These are phyloP conservation scores for Drosophila anomelani DNA, from an alignment of 2,888 invertebrate genomes.

Conservation along the genomic window DNA sequence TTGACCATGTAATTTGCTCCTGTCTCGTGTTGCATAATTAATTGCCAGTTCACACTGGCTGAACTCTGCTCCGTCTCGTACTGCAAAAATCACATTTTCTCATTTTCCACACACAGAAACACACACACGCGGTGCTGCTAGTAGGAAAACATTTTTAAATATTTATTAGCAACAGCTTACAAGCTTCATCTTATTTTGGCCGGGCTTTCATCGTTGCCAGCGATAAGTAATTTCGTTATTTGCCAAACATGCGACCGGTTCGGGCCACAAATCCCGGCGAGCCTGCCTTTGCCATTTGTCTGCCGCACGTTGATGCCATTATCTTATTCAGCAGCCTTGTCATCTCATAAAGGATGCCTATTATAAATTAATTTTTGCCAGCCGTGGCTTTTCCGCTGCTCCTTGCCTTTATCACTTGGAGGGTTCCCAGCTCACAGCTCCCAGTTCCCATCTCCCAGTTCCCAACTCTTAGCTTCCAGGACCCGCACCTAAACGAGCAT, in stretches of 20 bases:
- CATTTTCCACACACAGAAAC: constrained; percentile 39
- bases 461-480: not conserved
- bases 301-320: constrained; percentile 78
- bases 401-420: constrained; percentile 61
- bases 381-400: constrained; percentile 47
- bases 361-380: constrained; percentile 80
- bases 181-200: constrained; percentile 64
- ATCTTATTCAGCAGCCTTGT: constrained; percentile 80
- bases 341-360: constrained; percentile 81
- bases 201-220: constrained; percentile 37
- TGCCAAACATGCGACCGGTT: constrained; percentile 68
- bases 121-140: not conserved
- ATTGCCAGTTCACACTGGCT: constrained; percentile 38
- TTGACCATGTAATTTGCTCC: constrained; percentile 4
- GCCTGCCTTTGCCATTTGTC: constrained; percentile 62
- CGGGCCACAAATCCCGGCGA: constrained; percentile 37
- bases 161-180: constrained; percentile 79
- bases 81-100: constrained; percentile 66
- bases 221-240: constrained; percentile 80
- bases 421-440: constrained; percentile 10
- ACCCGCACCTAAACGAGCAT: constrained; percentile 61
- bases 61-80: constrained; percentile 28
- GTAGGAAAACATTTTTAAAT: constrained; percentile 72
- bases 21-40: constrained; percentile 60
- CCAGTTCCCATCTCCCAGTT: not conserved